These are phyloP conservation scores for Orthonyx spaldingii DNA, from an alignment of 2,113 vertebrate species.

Conservation along the genomic window DNA sequence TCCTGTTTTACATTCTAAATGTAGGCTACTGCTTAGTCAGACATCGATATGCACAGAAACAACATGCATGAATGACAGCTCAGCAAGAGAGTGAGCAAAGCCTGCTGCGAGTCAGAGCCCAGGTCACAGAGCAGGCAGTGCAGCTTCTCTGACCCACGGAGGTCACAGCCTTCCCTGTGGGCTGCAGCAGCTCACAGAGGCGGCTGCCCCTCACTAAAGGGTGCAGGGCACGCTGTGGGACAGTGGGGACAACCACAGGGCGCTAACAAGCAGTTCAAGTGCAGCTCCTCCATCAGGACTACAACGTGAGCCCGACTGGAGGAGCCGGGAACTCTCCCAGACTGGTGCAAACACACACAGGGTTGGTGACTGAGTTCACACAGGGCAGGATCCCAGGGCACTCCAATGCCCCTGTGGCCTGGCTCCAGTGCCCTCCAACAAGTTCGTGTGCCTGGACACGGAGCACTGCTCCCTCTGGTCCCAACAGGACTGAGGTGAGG, in stretches of 20 bases:
- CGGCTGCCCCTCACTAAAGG: neutral
- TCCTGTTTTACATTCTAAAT: neutral
- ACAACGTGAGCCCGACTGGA: accelerated
- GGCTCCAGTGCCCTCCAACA: neutral
- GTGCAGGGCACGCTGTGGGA: neutral
- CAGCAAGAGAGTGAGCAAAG: neutral
- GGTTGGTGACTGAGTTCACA: too few relatives aligned
- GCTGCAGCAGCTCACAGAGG: neutral
- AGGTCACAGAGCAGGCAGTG: neutral
- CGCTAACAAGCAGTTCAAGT: neutral
- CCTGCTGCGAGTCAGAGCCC: neutral
- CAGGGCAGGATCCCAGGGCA: neutral
- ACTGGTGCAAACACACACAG: neutral
- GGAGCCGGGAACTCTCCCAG: neutral
- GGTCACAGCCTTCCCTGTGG: neutral
- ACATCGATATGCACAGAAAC: neutral
- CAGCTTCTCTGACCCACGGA: neutral
- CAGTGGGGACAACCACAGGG: neutral
- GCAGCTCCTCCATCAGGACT: neutral
- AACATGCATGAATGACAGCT: neutral
- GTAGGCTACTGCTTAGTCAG: neutral
- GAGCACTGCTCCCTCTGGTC: neutral
- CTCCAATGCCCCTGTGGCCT: neutral
- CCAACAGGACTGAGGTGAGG: neutral
- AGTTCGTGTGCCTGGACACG: accelerated